Evolutionary conservation across 2,888 invertebrate genomes (phyloP), one percentile per base, ranked within the genome.

Genomic region (Flexamia atlantica): DNA sequence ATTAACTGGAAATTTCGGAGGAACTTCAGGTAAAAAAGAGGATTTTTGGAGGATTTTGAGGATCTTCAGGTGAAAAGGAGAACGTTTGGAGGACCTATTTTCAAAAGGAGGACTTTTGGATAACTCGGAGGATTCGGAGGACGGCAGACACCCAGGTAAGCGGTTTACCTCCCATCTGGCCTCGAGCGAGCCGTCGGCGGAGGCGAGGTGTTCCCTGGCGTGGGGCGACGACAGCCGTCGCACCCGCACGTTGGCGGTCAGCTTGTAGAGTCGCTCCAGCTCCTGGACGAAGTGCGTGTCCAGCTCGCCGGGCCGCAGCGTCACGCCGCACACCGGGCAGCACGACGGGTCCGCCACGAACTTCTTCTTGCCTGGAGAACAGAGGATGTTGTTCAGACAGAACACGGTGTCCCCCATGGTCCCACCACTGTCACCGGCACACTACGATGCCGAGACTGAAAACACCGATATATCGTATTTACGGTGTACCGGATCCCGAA

Each of bases 301-400:
- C n/a, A 97, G 91, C 90, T 98, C 98, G 0, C 95, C 94, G 0
- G 94, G 93, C 74, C 97, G 92, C 64, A 98, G 92, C 1, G 97
- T 97, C 85, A 96, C 94, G 86, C 97, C 95, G 90, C 98, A 98
- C 0, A 97, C 95, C 0, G 98, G 98, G 90, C 98, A 98, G 89
- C 93, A 95, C n/a, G 93, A 92, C 17, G 95, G 93, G 88, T 95
- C 95, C 9, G 82, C 64, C 68, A 84, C 83, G 83, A 86, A 85
- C 81, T 87, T 87, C 83, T 87, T 87, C 81, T 84, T 84, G 40
- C 86, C 86, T 85, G 83, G 60, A 53, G 81, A 30, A 23, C 36
- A 70, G 28, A 82, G 64, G 10, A 82, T 46, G 70, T 82, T 82
- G 32, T 82, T 82, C 20, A 82, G 53, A 82, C 70, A 70, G 46